Conservation (phyloP, 2,888 invertebrate genomes). For the Lasioglossum figueresi region DNA sequence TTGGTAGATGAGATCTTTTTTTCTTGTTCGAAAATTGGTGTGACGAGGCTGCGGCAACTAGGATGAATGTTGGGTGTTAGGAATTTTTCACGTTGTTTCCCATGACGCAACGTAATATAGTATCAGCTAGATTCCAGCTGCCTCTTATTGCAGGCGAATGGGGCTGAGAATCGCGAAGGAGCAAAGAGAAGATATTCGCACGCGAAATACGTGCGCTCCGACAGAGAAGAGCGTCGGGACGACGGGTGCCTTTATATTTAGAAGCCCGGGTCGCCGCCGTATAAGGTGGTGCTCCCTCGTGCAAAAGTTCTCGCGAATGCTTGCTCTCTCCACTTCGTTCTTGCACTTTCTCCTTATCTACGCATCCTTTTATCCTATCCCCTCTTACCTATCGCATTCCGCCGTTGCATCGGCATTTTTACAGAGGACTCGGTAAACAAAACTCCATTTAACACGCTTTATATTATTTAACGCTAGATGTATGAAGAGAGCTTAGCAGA, state of each 20-base stretch:
- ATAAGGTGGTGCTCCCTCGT: conserved; percentile 82
- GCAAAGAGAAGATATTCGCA: conserved; percentile 65
- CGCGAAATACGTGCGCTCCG: conserved; percentile 70
- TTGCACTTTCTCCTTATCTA: conserved; percentile 37
- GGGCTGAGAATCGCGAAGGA: conserved; percentile 16
- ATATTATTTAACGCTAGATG: not conserved
- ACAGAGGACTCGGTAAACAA: not conserved
- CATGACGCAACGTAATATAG: conserved; percentile 20
- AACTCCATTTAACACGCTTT: not conserved
- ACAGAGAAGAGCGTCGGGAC: conserved; percentile 75
- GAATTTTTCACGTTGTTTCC: not conserved
- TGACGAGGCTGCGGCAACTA: not conserved
- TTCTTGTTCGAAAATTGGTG: not conserved
- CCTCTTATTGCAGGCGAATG: conserved; percentile 33
- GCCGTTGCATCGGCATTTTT: not conserved
- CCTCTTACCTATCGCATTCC: not conserved
- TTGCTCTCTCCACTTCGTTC: conserved; percentile 36
- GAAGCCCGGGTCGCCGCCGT: conserved; percentile 83
- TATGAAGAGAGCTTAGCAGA: too few relatives aligned
- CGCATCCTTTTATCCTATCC: not conserved
- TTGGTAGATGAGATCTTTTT: too few relatives aligned
- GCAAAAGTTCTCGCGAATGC: conserved; percentile 69
- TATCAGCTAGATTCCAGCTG: conserved; percentile 45
- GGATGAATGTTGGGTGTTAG: not conserved
- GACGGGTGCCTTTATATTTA: conserved; percentile 83